These are phyloP conservation scores for Muscidifurax raptorellus DNA, from an alignment of 1,140 invertebrate species.

Conservation along the genomic window DNA sequence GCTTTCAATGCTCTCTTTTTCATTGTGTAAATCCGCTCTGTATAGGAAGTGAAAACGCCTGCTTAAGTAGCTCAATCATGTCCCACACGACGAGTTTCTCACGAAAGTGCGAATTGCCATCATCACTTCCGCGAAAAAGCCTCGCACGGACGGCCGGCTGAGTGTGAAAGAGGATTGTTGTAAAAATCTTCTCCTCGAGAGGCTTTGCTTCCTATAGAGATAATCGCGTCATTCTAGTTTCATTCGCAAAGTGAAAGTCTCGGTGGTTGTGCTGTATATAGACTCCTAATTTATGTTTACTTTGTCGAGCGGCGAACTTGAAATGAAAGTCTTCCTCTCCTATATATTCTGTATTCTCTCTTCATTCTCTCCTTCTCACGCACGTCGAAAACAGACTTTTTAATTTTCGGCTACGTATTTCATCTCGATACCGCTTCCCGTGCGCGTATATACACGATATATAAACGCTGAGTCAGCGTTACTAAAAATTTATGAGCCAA, in stretches of 20 bases:
- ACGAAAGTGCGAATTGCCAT: not conserved
- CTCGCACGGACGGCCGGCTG: too few relatives aligned
- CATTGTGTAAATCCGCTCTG: not conserved
- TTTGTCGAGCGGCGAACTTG: constrained; percentile 5
- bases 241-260: constrained; percentile 43
- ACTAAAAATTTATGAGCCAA: not conserved
- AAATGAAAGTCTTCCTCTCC: constrained; percentile 17
- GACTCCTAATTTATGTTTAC: constrained; percentile 36
- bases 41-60: not conserved
- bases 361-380: not conserved
- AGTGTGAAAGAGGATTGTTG: too few relatives aligned
- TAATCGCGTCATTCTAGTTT: constrained; percentile 21
- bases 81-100: not conserved
- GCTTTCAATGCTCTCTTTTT: not conserved
- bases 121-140: not conserved
- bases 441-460: too few relatives aligned
- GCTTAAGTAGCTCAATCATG: not conserved
- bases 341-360: not conserved
- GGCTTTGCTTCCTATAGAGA: not conserved
- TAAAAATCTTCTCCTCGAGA: not conserved
- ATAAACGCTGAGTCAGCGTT: not conserved
- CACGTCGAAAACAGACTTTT: not conserved
- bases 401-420: not conserved
- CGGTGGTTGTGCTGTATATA: not conserved
- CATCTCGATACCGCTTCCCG: not conserved